Base-by-base conservation (phyloP, 2,797 vertebrate species). In the Sebastes cheni region DNA sequence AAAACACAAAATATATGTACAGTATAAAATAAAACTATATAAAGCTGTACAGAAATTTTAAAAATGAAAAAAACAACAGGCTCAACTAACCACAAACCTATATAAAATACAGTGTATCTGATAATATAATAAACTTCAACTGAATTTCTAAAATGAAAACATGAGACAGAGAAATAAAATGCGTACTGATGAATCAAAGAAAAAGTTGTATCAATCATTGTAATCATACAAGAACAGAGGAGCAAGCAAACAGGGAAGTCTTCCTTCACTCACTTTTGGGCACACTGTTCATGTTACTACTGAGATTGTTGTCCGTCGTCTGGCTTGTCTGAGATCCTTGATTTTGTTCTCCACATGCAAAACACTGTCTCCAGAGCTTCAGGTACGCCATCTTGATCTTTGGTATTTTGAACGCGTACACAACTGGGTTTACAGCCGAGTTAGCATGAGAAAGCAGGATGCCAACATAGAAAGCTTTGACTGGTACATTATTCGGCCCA, bases 341-440 rank as follows among this genome's bases (percentile, higher is more conserved):
- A 10, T 59, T 72, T 75, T 93, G 80, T 10, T 82, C 77, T 52
- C 82, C n/a, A 80, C 85, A 84, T 7, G 18, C 22, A 46, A 75
- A 8, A 23, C 4, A 74, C 22, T 2, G 62, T 68, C 14, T 92
- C 91, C 92, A 91, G 81, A 97, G 94, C 3, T 91, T 90, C 64
- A 94, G 54, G 82, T 96, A 97, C 0, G 93, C 95, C 20, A 8
- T 80, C 89, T 90, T 97, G 92, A 98, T 97, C 84, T 96, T 98
- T 64, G 93, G 93, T 84, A 98, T 97, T 93, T 94, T 98, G 74
- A 92, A 97, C 0, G 96, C 96, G 1, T 98, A 98, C 59, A 98
- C 75, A 3, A 98, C 74, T 7, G 97, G 97, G 86, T 98, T 99
- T 84, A 98, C 91, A 68, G 96, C 95, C 18, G 97, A 99, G 74